Conservation (phyloP, 23 tunicate genomes). For the Ciona savignyi region DNA sequence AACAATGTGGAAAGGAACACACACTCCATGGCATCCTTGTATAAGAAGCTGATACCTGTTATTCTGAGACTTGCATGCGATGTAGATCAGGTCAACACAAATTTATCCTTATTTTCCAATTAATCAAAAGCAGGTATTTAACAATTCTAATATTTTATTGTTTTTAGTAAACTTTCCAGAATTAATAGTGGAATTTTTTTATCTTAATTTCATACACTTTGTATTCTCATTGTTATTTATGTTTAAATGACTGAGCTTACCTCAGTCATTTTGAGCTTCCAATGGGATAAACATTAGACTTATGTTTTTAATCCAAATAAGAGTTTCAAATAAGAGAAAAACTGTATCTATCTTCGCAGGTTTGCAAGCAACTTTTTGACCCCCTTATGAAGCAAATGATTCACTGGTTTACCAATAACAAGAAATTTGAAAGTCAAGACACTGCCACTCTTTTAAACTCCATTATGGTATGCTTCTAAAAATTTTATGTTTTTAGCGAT, state of each 20-base stretch:
- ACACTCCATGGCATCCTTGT: slow-evolving; percentile 15
- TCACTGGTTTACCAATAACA: slow-evolving; percentile 72
- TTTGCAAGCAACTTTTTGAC: slow-evolving; percentile 57
- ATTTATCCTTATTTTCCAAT: no score
- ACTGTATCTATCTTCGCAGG: slow-evolving; percentile 42
- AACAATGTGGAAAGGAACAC: slow-evolving; percentile 7
- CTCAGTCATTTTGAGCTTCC: no score
- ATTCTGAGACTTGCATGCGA: slow-evolving; percentile 58
- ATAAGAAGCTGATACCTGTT: slow-evolving; percentile 48
- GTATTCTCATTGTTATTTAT: no score
- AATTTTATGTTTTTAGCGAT: slow-evolving; percentile 5
- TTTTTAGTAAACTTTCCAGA: no score
- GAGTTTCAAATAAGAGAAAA: no score
- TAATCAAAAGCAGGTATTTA: no score
- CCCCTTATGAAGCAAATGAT: slow-evolving; percentile 64
- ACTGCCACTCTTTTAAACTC: slow-evolving; percentile 41
- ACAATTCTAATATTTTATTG: no score
- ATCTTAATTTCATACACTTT: no score
- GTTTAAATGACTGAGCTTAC: no score
- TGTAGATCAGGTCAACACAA: slow-evolving; percentile 63
- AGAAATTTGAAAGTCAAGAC: slow-evolving; percentile 28
- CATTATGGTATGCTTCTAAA: slow-evolving; percentile 81
- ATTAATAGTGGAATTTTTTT: no score
- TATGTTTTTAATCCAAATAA: no score
- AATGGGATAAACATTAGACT: no score